Conservation (phyloP, 2,888 invertebrate species). For the Vanessa cardui region DNA sequence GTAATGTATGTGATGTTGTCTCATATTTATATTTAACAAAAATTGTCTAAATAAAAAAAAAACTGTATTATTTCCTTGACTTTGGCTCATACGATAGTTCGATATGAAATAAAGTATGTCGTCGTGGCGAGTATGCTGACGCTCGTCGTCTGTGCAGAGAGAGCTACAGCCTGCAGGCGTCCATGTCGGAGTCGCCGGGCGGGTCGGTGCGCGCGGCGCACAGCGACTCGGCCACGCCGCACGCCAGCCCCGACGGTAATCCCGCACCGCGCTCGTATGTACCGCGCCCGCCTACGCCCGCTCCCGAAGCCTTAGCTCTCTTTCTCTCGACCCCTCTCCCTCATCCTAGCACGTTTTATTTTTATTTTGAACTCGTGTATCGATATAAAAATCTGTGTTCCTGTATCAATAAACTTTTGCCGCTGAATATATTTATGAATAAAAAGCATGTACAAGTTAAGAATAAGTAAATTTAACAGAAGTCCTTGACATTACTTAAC, state of each 20-base stretch:
- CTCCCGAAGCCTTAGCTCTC: conserved; percentile 23
- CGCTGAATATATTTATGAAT: no score
- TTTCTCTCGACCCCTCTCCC: not conserved
- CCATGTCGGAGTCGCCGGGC: conserved; percentile 82
- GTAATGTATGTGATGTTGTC: no score
- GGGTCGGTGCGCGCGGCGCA: conserved; percentile 72
- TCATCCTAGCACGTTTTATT: not conserved
- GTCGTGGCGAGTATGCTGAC: not conserved
- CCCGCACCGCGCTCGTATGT: conserved; percentile 74
- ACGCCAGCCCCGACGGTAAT: conserved; percentile 81
- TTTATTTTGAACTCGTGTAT: not conserved
- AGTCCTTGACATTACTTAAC: no score
- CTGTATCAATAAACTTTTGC: no score
- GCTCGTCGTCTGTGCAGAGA: conserved; percentile 59
- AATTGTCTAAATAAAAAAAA: no score
- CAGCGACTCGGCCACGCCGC: conserved; percentile 68
- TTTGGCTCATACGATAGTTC: no score
- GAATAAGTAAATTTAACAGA: no score
- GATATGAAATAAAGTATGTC: not conserved
- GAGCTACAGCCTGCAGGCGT: conserved; percentile 84
- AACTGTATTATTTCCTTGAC: no score
- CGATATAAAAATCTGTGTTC: no score
- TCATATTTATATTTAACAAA: no score
- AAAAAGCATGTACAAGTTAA: no score
- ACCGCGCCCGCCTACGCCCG: conserved; percentile 52